phyloP scores from a whole-genome alignment of 2,797 vertebrate species.

The Florisuga fusca region DNA sequence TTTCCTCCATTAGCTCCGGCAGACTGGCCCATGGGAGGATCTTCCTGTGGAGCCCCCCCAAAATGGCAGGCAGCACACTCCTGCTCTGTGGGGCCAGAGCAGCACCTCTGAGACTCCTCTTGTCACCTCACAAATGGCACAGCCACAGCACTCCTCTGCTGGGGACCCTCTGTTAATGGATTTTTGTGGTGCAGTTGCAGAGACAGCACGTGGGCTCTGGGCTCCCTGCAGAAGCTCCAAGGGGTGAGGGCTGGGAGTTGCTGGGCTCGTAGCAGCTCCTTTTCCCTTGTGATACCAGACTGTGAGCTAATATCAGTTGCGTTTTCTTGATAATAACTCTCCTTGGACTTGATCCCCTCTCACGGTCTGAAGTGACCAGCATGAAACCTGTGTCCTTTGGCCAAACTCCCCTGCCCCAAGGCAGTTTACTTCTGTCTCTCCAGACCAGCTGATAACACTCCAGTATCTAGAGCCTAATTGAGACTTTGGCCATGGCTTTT shows the following conservation, averaged over 20 bases:
- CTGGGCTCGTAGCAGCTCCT: background rate
- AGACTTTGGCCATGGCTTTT: background rate
- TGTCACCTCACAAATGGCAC: fast-evolving
- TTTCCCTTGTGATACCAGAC: background rate
- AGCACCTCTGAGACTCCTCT: background rate
- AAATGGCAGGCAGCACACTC: fast-evolving
- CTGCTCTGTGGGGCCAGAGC: background rate
- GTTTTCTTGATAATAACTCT: background rate
- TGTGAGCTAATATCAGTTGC: background rate
- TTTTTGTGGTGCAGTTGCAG: background rate
- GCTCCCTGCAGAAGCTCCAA: background rate
- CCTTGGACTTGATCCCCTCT: background rate
- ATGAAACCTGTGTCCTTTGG: background rate
- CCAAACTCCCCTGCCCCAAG: background rate
- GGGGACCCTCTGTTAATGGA: background rate
- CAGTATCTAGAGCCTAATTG: background rate
- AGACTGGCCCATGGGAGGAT: background rate
- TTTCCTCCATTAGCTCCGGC: background rate
- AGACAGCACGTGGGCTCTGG: background rate
- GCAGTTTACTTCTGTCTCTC: background rate
- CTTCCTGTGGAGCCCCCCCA: background rate
- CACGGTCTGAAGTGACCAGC: background rate
- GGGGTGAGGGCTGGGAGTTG: background rate
- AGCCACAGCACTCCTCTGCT: background rate
- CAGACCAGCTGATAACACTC: background rate